Evolutionary conservation across 2,797 vertebrate genomes (phyloP), one percentile per base, ranked within the genome.

Genomic region (Cyprinodon diabolis): DNA sequence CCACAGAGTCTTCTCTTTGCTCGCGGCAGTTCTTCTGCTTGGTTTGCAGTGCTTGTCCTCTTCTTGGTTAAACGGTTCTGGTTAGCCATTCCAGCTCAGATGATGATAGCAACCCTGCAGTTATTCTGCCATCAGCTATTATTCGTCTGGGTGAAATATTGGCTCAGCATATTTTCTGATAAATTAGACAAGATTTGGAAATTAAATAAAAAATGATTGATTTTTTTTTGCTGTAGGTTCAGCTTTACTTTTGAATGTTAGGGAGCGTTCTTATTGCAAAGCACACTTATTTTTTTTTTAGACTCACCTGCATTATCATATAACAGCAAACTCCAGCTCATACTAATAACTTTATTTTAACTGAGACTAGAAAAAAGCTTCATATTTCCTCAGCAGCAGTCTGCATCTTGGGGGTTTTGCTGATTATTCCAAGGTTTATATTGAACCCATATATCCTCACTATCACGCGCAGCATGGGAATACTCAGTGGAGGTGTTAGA

Each of bases 21-120:
- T 92, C 45, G 76, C 79, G 85, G 85, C 85, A 49, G 70, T 91
- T 93, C 86, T 94, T 93, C 90, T 92, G 91, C 92, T 90, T 90
- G 90, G 84, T 84, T 93, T 89, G 87, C 89, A 82, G 85, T 91
- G 86, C 88, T 93, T 90, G 86, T 91, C 85, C 81, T 87, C 78
- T 86, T 67, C 77, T 83, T 86, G 84, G 72, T 72, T 80, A 85
- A 87, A 88, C 83, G 81, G 77, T 85, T 83, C 49, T 75, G 70
- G 80, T 82, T 90, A 76, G 76, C 76, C 82, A 85, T 80, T 82
- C 56, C 7, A 63, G 69, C 73, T 88, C 69, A 54, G 68, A 78
- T 79, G 60, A 48, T 77, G 77, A 82, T 75, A 85, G 78, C 74
- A 75, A 82, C 84, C 81, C 74, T 76, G 45, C 66, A 72, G 80